Conservation (phyloP, 2,888 invertebrate genomes). For the Lasius fuliginosus region DNA sequence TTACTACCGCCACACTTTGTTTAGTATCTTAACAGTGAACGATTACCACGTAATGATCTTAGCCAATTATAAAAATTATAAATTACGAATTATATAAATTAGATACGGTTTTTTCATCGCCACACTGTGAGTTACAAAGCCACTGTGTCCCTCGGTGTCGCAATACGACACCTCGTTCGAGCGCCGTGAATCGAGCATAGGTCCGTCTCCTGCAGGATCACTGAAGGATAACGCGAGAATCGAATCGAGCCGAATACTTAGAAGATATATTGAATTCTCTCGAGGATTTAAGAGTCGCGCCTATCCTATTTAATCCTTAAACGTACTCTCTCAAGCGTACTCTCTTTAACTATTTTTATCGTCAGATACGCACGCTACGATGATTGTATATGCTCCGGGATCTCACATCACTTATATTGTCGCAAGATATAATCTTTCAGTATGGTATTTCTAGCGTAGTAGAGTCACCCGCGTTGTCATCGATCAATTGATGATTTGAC, state of each 20-base stretch:
- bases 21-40: not conserved
- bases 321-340: slow-evolving; percentile 63
- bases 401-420: slow-evolving; percentile 68
- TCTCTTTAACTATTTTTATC: slow-evolving; percentile 56
- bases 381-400: slow-evolving; percentile 61
- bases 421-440: slow-evolving; percentile 73
- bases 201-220: slow-evolving; percentile 13
- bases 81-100: not conserved
- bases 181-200: slow-evolving; percentile 50
- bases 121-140: slow-evolving; percentile 35
- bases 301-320: slow-evolving; percentile 61
- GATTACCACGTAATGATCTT: slow-evolving; percentile 13
- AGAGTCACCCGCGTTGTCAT: slow-evolving; percentile 46
- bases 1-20: not conserved
- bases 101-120: slow-evolving; percentile 2
- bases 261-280: slow-evolving; percentile 34
- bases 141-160: slow-evolving; percentile 5
- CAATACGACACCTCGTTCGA: slow-evolving; percentile 30
- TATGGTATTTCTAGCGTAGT: slow-evolving; percentile 53
- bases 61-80: not conserved
- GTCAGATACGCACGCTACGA: slow-evolving; percentile 61
- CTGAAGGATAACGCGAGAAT: slow-evolving; percentile 24
- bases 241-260: slow-evolving; percentile 21
- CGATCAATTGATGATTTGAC: slow-evolving; percentile 29
- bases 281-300: slow-evolving; percentile 36